Percentiles rank a stretch among this genome's conserved stretches.
Conservation (phyloP, 2,888 invertebrate species). For the Liodrosophila aerea region DNA sequence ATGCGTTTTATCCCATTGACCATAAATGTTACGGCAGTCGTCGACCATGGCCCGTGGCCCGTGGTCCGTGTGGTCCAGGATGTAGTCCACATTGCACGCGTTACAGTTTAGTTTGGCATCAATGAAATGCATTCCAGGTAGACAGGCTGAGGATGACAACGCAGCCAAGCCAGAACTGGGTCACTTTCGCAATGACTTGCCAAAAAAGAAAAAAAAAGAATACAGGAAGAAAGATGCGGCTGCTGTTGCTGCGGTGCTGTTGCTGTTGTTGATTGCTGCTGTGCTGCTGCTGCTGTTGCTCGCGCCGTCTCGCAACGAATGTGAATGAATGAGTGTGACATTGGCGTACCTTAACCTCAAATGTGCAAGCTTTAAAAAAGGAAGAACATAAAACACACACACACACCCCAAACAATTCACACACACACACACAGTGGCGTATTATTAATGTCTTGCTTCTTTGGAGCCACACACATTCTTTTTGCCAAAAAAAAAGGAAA, state of each 20-base stretch:
- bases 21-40: conserved; percentile 52
- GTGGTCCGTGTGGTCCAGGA: conserved; percentile 46
- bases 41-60: conserved; percentile 9
- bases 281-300: conserved; percentile 54
- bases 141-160: conserved; percentile 32
- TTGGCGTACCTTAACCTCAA: conserved; percentile 80
- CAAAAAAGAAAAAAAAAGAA: conserved; percentile 48
- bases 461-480: conserved; percentile 58
- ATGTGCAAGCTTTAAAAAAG: conserved; percentile 64
- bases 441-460: conserved; percentile 72
- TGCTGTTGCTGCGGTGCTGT: conserved; percentile 20
- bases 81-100: conserved; percentile 63
- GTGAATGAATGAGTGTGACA: conserved; percentile 80
- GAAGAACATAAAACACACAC: conserved; percentile 37
- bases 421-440: conserved; percentile 17
- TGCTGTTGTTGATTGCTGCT: conserved; percentile 27
- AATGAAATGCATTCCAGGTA: conserved; percentile 68
- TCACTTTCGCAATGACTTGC: conserved; percentile 75
- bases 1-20: conserved; percentile 68
- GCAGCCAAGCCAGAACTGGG: conserved; percentile 62
- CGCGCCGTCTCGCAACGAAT: conserved; percentile 72
- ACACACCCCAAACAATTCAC: conserved; percentile 13
- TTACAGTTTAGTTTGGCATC: conserved; percentile 55
- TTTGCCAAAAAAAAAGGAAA: no score
- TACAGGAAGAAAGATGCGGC: conserved; percentile 12